Conservation (phyloP, 2,888 invertebrate species). For the Serripes groenlandicus region DNA sequence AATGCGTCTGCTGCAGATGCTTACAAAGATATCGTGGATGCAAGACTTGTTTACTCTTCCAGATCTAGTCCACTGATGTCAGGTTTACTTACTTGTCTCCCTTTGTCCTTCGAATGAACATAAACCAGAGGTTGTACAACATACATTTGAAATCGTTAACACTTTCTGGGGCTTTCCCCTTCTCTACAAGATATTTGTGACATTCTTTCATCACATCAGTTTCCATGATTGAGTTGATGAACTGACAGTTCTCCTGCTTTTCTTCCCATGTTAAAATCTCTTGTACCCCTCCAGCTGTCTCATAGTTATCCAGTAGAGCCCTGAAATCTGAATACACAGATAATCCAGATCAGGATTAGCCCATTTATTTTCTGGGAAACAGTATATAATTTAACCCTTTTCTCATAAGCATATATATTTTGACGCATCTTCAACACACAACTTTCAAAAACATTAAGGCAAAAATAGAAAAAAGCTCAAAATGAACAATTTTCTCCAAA, state of each 20-base stretch:
- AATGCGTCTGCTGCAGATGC: too few species aligned
- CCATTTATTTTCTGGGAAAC: background rate
- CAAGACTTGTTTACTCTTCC: too few species aligned
- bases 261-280: conserved; percentile 84
- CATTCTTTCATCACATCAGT: conserved; percentile 85
- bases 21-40: too few species aligned
- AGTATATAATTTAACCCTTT: background rate
- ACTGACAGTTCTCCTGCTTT: conserved; percentile 82
- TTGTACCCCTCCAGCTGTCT: conserved; percentile 78
- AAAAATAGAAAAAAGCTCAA: background rate
- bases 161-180: conserved; percentile 77
- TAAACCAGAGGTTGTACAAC: conserved; percentile 86
- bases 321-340: conserved; percentile 80
- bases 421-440: background rate
- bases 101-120: conserved; percentile 79
- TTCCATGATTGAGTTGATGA: conserved; percentile 84
- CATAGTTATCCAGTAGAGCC: conserved; percentile 85
- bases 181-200: conserved; percentile 82
- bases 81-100: conserved; percentile 80
- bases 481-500: too few species aligned
- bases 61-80: too few species aligned
- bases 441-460: background rate
- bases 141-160: conserved; percentile 80
- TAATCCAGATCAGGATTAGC: background rate
- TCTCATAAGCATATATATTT: background rate